Percentiles rank a stretch among this genome's conserved stretches.
phyloP scores from a whole-genome alignment of 2,113 vertebrate species.

The Odocoileus virginianus region DNA sequence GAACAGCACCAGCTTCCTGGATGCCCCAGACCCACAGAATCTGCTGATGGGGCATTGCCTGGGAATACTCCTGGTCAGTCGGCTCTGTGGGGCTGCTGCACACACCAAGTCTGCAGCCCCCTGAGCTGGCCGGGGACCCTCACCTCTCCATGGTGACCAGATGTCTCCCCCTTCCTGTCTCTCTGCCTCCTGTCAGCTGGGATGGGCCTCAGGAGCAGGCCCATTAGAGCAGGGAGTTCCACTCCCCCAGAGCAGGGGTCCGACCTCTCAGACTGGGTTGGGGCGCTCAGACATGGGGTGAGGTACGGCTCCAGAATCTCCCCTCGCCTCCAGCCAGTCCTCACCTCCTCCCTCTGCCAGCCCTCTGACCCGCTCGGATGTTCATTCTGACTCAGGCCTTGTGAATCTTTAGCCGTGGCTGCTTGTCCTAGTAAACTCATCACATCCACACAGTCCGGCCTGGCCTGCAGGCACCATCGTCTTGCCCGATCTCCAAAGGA shows the following conservation, averaged over 20 bases:
- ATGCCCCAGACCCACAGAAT: neutral
- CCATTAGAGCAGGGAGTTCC: neutral
- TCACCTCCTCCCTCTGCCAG: neutral
- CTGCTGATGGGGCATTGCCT: neutral
- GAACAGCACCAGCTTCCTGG: neutral
- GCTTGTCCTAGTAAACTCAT: neutral
- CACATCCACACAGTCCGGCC: neutral
- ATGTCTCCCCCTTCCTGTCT: neutral
- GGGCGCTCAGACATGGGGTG: neutral
- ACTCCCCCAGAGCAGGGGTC: neutral
- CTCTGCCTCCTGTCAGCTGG: neutral
- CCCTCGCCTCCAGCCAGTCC: neutral
- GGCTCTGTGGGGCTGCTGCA: rapidly evolving
- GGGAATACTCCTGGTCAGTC: neutral
- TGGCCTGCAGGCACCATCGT: rapidly evolving
- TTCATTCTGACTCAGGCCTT: neutral
- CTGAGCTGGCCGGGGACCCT: neutral
- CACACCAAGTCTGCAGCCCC: neutral
- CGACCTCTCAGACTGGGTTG: neutral
- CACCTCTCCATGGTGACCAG: rapidly evolving
- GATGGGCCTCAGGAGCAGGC: neutral
- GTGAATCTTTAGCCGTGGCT: neutral
- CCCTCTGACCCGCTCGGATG: rapidly evolving
- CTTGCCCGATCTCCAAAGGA: rapidly evolving
- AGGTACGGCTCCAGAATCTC: neutral